Evolutionary conservation across 2,797 vertebrate genomes (phyloP).

Genomic region (Prunella strophiata): DNA sequence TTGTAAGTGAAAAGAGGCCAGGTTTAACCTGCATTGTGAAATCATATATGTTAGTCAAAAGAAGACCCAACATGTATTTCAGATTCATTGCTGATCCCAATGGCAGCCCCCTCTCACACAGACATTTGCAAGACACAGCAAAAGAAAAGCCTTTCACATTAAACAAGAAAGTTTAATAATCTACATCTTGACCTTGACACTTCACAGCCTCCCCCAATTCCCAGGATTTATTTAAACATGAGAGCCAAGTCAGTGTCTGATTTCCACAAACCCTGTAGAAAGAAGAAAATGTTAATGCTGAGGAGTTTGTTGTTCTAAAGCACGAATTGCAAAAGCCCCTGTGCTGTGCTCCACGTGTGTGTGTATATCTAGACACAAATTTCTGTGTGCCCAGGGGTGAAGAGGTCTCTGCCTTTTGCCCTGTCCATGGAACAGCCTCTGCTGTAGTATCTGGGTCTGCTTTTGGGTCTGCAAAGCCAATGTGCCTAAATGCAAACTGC

Average conservation of each 20-base stretch:
- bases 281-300: not conserved
- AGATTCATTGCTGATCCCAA: not conserved
- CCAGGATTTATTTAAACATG: not conserved
- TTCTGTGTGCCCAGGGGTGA: not conserved
- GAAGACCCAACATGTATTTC: not conserved
- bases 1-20: not conserved
- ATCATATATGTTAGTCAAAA: not conserved
- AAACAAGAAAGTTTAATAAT: not conserved
- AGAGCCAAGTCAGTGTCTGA: not conserved
- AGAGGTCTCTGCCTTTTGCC: not conserved
- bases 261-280: not conserved
- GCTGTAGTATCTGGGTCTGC: not conserved
- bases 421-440: not conserved
- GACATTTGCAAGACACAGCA: not conserved
- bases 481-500: not conserved
- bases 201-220: not conserved
- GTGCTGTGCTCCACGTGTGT: not conserved
- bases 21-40: not conserved
- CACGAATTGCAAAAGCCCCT: not conserved
- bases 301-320: not conserved
- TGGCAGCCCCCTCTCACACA: not conserved
- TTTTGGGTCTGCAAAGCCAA: not conserved
- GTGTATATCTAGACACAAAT: accelerated
- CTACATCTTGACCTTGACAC: not conserved
- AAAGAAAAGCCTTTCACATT: not conserved